These are phyloP conservation scores for Podiceps cristatus DNA, from an alignment of 2,113 vertebrate genomes.

Conservation along the genomic window DNA sequence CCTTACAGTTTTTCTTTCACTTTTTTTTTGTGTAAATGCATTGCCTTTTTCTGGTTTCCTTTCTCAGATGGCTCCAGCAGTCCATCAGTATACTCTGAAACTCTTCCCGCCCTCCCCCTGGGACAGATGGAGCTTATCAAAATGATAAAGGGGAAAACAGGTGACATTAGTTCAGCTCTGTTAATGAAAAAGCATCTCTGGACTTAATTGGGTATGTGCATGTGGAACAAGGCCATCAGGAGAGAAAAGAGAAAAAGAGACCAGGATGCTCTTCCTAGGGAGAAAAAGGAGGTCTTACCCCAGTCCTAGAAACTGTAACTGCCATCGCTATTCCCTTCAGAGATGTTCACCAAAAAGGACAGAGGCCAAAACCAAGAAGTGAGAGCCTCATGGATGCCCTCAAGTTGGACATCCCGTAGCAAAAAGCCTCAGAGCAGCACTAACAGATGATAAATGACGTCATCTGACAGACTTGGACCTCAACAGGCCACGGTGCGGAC, in stretches of 20 bases:
- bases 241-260: background rate
- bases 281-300: rapidly evolving
- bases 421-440: background rate
- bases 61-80: background rate
- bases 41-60: background rate
- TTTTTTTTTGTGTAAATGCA: too few species aligned
- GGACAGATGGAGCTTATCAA: background rate
- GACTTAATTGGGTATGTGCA: background rate
- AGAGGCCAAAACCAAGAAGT: background rate
- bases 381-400: background rate
- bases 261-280: background rate
- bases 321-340: background rate
- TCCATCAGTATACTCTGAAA: background rate
- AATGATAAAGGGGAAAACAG: background rate
- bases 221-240: background rate
- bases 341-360: background rate
- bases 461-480: background rate
- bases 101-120: background rate
- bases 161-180: background rate
- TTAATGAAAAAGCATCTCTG: background rate
- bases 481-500: background rate
- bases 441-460: rapidly evolving
- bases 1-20: background rate
- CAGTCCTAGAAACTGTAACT: background rate
- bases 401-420: background rate